phyloP scores from a whole-genome alignment of 2,797 vertebrate species.

The Petrocephalus sullivani region DNA sequence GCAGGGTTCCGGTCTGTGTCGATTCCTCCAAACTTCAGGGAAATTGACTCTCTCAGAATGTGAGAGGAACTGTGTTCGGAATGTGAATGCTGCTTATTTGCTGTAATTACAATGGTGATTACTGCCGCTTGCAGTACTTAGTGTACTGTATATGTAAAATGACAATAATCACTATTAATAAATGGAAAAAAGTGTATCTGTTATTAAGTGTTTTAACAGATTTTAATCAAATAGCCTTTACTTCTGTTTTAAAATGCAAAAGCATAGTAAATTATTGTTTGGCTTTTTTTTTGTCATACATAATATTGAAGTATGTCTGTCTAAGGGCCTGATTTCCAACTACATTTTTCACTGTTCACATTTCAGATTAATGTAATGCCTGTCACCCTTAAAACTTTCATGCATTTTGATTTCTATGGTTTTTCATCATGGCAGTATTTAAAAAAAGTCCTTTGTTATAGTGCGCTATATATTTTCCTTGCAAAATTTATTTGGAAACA shows the following conservation, averaged over 20 bases:
- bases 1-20: conserved; percentile 63
- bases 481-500: conserved; percentile 5
- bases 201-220: neutral
- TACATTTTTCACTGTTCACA: neutral
- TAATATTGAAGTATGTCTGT: neutral
- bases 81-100: conserved; percentile 19
- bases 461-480: neutral
- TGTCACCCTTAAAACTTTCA: conserved; percentile 12
- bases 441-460: conserved; percentile 1
- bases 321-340: neutral
- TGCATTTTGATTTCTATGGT: neutral
- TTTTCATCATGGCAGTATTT: neutral
- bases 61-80: conserved; percentile 58
- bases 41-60: conserved; percentile 62
- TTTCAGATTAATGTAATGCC: neutral
- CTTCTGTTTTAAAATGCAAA: neutral
- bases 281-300: neutral
- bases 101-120: neutral
- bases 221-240: neutral
- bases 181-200: neutral
- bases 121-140: neutral
- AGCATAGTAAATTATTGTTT: neutral
- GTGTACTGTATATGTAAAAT: neutral
- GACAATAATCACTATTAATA: neutral
- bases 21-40: conserved; percentile 45